Evolutionary conservation across 2,797 vertebrate species (phyloP), one percentile per base, ranked within the genome.

Genomic region (Syngnathus rostellatus): DNA sequence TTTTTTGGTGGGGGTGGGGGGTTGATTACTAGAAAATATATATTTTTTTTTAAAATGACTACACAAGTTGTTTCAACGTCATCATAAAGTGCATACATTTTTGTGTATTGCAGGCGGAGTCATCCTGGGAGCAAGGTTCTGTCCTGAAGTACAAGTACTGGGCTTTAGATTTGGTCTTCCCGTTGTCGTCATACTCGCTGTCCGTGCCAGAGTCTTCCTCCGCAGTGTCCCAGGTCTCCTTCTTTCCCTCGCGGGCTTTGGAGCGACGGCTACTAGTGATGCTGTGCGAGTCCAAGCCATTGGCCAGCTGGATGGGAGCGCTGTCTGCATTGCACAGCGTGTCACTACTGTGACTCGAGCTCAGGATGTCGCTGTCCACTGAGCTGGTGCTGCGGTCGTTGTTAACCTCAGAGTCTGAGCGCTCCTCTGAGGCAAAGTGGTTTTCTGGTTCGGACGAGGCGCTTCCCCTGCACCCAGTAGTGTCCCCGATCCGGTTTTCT

Each of bases 311-410:
- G 50, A 97, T 90, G 0, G 94, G 91, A 14, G 93, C 88, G 21
- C 83, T 95, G 85, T 98, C 96, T 1, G 95, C 97, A 0, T 99
- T 99, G 85, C 97, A 99, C 76, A 99, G 82, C 0, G 97, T 99
- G 80, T 99, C 97, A 40, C 97, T 99, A 81, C 97, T 99, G 73
- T 99, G 97, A 83, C 96, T 98, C 71, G 97, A 99, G 90, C 97
- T 99, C 70, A 99, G 93, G 82, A 99, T 98, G 69, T 99, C 97
- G 6, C 97, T 99, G 91, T 99, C 97, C 87, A 99, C 96, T 0
- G 97, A 99, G 81, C 97, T 99, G 1, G 97, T 98, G 75, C 97
- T 99, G 84, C 95, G 92, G 87, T 99, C 97, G 0, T 99, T 99
- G 84, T 99, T 98, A 71, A 98, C 90, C 57, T 99, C 97, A 0